Conservation (phyloP, 2,797 vertebrate species). For the Linurgus olivaceus region DNA sequence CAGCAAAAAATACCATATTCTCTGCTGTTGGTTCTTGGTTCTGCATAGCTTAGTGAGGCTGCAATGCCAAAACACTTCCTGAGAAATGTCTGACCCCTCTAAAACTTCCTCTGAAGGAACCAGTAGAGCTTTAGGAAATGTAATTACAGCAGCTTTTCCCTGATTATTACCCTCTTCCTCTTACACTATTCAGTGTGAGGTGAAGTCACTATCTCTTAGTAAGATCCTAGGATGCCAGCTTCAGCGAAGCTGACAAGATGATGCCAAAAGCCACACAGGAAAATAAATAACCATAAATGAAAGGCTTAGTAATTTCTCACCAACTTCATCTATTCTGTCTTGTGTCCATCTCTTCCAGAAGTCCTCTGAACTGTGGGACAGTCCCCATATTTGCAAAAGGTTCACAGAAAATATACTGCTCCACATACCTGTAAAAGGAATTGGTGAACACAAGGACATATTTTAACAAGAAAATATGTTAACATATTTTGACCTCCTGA, state of each 20-base stretch:
- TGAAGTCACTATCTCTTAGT: background rate
- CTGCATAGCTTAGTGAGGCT: background rate
- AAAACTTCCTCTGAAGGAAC: background rate
- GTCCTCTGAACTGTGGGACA: constrained; percentile 75
- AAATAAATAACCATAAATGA: background rate
- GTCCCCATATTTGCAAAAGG: constrained; percentile 79
- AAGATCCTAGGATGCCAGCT: background rate
- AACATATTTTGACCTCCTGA: background rate
- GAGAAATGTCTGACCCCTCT: background rate
- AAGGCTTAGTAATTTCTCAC: constrained; percentile 53
- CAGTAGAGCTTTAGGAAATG: background rate
- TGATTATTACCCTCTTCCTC: background rate
- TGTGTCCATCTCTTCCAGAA: constrained; percentile 80
- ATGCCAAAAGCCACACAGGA: background rate
- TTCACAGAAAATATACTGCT: constrained; percentile 84
- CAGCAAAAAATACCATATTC: background rate
- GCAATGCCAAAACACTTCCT: background rate
- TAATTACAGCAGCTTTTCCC: background rate
- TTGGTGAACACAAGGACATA: background rate
- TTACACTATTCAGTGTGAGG: background rate
- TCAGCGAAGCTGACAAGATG: background rate
- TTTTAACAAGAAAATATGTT: background rate
- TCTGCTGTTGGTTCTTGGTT: background rate
- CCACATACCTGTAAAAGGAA: constrained; percentile 75
- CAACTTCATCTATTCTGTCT: constrained; percentile 75